These are phyloP conservation scores for Neocrepidodera transversa DNA, from an alignment of 2,888 invertebrate genomes.

Conservation along the genomic window DNA sequence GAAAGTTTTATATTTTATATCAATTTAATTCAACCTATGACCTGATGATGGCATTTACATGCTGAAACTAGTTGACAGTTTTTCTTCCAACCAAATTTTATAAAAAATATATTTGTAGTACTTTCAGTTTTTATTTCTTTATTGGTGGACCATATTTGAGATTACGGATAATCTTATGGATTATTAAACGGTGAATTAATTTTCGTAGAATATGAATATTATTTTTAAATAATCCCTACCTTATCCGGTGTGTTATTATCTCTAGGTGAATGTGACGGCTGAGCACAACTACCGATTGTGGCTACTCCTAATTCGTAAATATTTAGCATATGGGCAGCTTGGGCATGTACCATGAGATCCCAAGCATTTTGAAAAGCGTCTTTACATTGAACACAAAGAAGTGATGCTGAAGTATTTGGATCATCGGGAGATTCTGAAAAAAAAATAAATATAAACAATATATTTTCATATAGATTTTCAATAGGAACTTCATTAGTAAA, in stretches of 20 bases:
- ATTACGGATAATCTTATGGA: no score
- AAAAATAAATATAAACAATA: neutral
- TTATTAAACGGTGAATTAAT: no score
- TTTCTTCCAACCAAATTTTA: no score
- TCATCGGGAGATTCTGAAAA: constrained; percentile 54
- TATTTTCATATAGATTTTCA: neutral
- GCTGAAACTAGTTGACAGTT: no score
- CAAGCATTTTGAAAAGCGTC: constrained; percentile 71
- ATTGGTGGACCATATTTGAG: no score
- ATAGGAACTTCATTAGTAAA: neutral
- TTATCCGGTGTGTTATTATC: constrained; percentile 57
- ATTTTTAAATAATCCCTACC: constrained; percentile 45
- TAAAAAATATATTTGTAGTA: no score
- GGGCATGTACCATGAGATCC: constrained; percentile 75
- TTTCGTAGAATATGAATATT: no score
- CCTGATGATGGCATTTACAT: no score
- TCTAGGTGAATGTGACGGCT: constrained; percentile 56
- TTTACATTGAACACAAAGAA: constrained; percentile 72
- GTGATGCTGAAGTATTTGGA: constrained; percentile 60
- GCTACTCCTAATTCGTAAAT: constrained; percentile 69
- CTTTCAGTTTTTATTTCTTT: no score
- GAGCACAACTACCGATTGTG: constrained; percentile 54
- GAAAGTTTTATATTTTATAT: no score
- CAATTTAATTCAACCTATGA: no score
- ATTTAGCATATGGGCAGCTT: constrained; percentile 72